Evolutionary conservation across 2,888 invertebrate species (phyloP), one percentile per base, ranked within the genome.

Genomic region (Steinernema scapterisci): DNA sequence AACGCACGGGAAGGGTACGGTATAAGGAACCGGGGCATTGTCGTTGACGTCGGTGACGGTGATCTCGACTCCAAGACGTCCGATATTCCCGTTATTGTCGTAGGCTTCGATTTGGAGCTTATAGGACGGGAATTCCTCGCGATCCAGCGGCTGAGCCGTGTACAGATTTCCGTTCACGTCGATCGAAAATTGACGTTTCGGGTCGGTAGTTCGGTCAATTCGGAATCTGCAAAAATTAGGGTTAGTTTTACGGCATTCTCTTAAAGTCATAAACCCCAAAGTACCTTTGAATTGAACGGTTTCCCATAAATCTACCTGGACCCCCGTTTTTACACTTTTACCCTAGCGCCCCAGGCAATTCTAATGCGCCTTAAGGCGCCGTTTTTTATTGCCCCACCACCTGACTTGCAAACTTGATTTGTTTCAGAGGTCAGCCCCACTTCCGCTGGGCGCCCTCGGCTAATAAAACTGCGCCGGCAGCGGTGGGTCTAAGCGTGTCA

Each of bases 111-210:
- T 95, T 90, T 95, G 95, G 5, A 96, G 94, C 90, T 95, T 95
- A 91, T 97, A 96, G 71, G 95, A 91, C 0, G 95, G 95, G 11
- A 95, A 95, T 83, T 95, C 95, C 89, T 97, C 97, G 73, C 96
- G 91, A 88, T 97, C 97, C 75, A 97, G 90, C 11, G 93, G 92
- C 74, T 95, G 91, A 88, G 95, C 95, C 87, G 96, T 95, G 80
- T 94, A 94, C 0, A 97, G 95, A 0, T 95, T 94, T 27, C 96
- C 96, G 89, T 94, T 94, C 89, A 94, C 94, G 88, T 94, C 95
- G 81, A 96, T 96, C 71, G 93, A 92, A 89, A 96, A 96, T 88
- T 96, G 95, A 63, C 95, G 91, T 88, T 95, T 94, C 77, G 95
- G 91, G 88, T 96, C 96, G 1, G 95, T 95, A 16, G 93, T 92